Conservation (phyloP, 2,797 vertebrate genomes). For the Gymnothorax reevesii region DNA sequence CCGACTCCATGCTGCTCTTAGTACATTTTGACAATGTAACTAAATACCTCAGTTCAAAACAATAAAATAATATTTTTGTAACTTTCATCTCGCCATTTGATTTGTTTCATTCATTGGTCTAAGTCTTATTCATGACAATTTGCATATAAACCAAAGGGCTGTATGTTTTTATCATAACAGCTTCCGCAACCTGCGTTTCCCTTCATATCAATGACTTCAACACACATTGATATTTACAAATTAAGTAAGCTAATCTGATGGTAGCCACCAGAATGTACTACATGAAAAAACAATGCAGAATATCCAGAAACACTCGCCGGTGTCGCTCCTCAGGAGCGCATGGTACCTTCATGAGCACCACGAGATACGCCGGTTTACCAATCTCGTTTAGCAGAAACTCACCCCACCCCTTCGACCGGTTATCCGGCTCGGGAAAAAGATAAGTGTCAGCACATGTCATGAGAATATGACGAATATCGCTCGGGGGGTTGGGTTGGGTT, state of each 20-base stretch:
- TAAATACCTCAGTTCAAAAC: constrained; percentile 31
- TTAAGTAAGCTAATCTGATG: background rate
- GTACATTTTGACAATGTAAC: background rate
- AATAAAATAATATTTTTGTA: constrained; percentile 6
- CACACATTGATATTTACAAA: background rate
- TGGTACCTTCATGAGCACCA: background rate
- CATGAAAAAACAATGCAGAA: no score
- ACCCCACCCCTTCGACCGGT: background rate
- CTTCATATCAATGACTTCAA: background rate
- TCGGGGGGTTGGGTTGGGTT: constrained; percentile 26
- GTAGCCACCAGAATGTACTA: background rate
- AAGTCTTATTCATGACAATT: background rate
- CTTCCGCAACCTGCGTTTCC: background rate
- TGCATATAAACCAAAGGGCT: background rate
- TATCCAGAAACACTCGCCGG: background rate
- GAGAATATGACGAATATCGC: constrained; percentile 33
- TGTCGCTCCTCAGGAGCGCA: background rate
- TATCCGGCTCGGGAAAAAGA: background rate
- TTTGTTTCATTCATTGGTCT: background rate
- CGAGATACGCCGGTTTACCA: background rate
- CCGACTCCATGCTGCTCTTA: constrained; percentile 19
- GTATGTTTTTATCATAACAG: background rate
- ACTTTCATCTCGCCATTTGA: background rate
- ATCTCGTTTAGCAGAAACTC: background rate
- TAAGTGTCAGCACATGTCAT: background rate